A percentile compares a stretch with the other conserved stretches of the same genome.
Evolutionary conservation across 2,113 vertebrate genomes (phyloP).

Genomic region (Lonchura striata): DNA sequence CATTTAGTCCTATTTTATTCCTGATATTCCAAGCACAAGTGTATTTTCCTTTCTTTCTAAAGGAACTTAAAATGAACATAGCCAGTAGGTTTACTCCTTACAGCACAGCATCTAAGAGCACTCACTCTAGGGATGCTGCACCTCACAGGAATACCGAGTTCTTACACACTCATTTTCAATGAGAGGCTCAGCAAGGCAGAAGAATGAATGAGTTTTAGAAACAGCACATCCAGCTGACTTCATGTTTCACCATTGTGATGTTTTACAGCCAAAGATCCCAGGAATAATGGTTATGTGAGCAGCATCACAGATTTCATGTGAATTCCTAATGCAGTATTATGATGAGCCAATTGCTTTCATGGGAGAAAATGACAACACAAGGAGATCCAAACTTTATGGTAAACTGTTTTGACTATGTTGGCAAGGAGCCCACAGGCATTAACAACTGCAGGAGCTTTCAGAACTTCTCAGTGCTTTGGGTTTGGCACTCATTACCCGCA

Average conservation of each 20-base stretch:
- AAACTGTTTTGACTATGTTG: background rate
- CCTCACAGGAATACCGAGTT: background rate
- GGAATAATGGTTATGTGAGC: background rate
- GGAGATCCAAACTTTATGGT: background rate
- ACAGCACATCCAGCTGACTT: background rate
- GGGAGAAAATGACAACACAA: background rate
- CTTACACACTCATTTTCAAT: background rate
- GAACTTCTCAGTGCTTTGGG: slow-evolving; percentile 15
- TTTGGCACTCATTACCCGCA: slow-evolving; percentile 32
- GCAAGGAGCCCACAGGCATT: slow-evolving; percentile 11
- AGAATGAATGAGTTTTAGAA: background rate
- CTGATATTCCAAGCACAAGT: background rate
- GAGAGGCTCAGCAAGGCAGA: background rate
- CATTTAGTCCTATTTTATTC: background rate
- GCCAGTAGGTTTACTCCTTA: background rate
- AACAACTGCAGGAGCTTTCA: background rate
- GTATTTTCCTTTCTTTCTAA: background rate
- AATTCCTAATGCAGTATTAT: background rate
- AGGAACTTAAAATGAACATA: background rate
- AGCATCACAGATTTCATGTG: background rate
- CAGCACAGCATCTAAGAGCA: background rate
- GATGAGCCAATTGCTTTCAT: background rate
- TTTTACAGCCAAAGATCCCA: background rate
- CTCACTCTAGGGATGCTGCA: background rate
- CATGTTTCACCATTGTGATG: background rate